A percentile compares a stretch with the other conserved stretches of the same genome.
These are phyloP conservation scores for Melipona bicolor DNA, from an alignment of 2,888 invertebrate species.

Conservation along the genomic window DNA sequence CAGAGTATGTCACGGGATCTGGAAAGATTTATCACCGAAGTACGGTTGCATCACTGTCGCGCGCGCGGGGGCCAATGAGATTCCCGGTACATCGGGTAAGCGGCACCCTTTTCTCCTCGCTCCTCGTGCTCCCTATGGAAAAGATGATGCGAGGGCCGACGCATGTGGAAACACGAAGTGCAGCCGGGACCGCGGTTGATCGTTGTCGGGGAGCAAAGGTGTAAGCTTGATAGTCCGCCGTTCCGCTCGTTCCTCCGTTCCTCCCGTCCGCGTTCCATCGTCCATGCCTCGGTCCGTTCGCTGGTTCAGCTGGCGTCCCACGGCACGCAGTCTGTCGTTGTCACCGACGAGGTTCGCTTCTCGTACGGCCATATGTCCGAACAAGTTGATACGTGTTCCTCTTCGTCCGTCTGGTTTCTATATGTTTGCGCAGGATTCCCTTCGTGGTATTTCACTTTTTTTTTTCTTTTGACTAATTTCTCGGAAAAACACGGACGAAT, in stretches of 20 bases:
- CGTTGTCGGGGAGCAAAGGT: constrained; percentile 47
- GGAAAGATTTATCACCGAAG: not conserved
- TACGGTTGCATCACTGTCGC: not conserved
- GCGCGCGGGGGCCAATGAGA: constrained; percentile 46
- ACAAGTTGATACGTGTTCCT: not conserved
- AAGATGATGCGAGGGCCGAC: constrained; percentile 39
- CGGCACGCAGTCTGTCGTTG: constrained; percentile 70
- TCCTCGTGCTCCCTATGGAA: not conserved
- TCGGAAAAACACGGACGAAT: not conserved
- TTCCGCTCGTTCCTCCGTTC: constrained; percentile 52
- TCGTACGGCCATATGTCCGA: not conserved
- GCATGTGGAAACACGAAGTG: constrained; percentile 45
- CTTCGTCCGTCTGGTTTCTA: not conserved
- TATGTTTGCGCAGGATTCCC: not conserved
- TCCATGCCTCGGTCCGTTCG: constrained; percentile 37
- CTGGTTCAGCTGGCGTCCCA: constrained; percentile 61
- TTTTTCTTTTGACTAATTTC: not conserved
- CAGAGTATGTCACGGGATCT: not conserved
- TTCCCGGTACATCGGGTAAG: constrained; percentile 46
- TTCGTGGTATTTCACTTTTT: not conserved
- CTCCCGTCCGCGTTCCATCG: constrained; percentile 46
- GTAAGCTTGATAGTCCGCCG: constrained; percentile 39
- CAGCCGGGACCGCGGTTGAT: constrained; percentile 32
- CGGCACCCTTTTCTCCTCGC: not conserved
- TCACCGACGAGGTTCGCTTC: constrained; percentile 51